phyloP scores from a whole-genome alignment of 2,797 vertebrate genomes.

The Xyrichtys novacula region DNA sequence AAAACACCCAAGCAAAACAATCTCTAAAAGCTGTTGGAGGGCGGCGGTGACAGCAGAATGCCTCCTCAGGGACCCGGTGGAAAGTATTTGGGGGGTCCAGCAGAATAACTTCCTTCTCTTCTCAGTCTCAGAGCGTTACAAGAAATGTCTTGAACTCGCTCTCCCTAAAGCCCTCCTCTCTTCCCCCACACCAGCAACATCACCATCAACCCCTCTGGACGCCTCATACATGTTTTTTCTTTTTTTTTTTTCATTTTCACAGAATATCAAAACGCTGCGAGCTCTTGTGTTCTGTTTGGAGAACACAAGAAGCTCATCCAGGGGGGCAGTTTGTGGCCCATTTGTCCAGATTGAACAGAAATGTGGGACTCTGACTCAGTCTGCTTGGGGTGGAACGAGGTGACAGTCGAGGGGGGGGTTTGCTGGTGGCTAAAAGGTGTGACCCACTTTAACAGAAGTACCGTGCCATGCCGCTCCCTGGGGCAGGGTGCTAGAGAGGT shows the following conservation, averaged over 20 bases:
- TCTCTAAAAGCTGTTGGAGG: constrained; percentile 54
- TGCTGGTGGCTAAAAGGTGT: constrained; percentile 60
- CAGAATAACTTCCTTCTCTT: constrained; percentile 49
- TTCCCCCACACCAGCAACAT: constrained; percentile 21
- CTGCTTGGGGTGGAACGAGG: constrained; percentile 56
- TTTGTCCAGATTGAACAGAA: constrained; percentile 56
- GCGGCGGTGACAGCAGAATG: constrained; percentile 46
- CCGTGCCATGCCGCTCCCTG: constrained; percentile 64
- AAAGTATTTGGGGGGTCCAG: constrained; percentile 42
- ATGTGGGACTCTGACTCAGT: constrained; percentile 35
- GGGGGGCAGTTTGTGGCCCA: constrained; percentile 34
- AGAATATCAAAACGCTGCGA: constrained; percentile 55
- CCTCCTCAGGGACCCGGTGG: constrained; percentile 48
- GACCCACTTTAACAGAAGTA: constrained; percentile 41
- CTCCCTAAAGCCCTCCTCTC: constrained; percentile 55
- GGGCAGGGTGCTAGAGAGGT: constrained; percentile 67
- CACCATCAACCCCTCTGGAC: constrained; percentile 46
- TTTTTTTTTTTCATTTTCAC: constrained; percentile 30
- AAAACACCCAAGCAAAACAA: constrained; percentile 56
- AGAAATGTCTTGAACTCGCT: constrained; percentile 38
- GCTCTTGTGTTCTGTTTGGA: constrained; percentile 34
- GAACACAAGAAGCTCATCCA: constrained; percentile 58
- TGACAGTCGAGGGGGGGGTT: constrained; percentile 38
- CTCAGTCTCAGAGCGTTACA: constrained; percentile 50
- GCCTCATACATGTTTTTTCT: constrained; percentile 27